Evolutionary conservation across 1,140 invertebrate genomes (phyloP), one percentile per base, ranked within the genome.

Genomic region (Danaus plexippus): DNA sequence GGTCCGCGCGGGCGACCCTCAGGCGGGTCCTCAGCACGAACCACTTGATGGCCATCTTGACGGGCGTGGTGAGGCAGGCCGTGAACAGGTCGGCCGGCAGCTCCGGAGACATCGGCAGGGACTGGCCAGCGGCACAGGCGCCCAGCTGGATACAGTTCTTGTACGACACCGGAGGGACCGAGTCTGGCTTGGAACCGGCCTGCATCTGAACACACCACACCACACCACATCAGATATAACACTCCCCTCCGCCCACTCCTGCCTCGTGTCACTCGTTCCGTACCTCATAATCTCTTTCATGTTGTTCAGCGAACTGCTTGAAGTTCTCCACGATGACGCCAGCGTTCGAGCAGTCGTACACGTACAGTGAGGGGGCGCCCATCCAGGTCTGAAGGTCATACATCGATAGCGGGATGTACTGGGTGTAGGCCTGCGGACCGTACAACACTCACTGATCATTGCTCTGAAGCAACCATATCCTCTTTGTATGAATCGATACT

Each of bases 361-460:
- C 97, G 88, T 99, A 99, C 59, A 99, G 98, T 45, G 97, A 98
- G 7, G 98, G 98, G 52, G 95, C 94, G 52, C 96, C 97, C 97
- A 99, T 99, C 98, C 98, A 99, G 15, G 94, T 95, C 89, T 99
- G 98, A 49, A 99, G 90, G 89, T 99, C 98, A 85, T 97, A 99
- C 43, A 99, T 93, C 49, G 97, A 99, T 69, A 99, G 88, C 52
- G 98, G 98, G 88, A 99, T 99, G 88, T 99, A 99, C 88, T 99
- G 97, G 0, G 97, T 99, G 83, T 97, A 99, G 57, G 92, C 96
- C 93, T 97, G 88, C 44, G 89, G 86, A 59, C 41, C 40, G 47
- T 11, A 49, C 42, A 9, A 12, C 22, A 11, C 13, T 13, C 9
- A 40, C 5, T 43, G 43, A 57, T 32, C 2, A 41, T 15, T 48